Conservation (phyloP, 2,888 invertebrate species). For the Sthenelais limicola region DNA sequence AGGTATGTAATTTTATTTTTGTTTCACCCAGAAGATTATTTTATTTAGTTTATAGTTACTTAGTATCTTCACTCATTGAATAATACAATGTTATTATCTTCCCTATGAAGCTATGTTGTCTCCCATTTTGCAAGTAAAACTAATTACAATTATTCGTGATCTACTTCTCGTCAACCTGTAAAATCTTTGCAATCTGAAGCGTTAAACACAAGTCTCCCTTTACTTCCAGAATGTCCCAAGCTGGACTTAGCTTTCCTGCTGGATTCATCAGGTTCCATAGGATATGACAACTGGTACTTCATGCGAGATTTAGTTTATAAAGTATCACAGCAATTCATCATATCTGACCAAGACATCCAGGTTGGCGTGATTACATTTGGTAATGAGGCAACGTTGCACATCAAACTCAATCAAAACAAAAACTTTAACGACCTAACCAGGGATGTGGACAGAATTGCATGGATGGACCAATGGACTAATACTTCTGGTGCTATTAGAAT, state of each 20-base stretch:
- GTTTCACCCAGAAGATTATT: too few relatives aligned
- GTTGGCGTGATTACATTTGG: slow-evolving; percentile 24
- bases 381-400: slow-evolving; percentile 2
- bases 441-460: slow-evolving; percentile 35
- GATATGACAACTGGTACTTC: background rate
- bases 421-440: background rate
- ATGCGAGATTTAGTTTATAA: slow-evolving; percentile 13
- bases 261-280: slow-evolving; percentile 24
- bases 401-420: background rate
- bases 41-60: too few relatives aligned
- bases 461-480: slow-evolving; percentile 48
- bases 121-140: too few relatives aligned
- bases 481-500: slow-evolving; percentile 44
- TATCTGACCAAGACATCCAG: background rate
- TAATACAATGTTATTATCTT: too few relatives aligned
- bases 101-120: too few relatives aligned
- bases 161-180: too few relatives aligned
- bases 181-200: too few relatives aligned
- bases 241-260: slow-evolving; percentile 24
- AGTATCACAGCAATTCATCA: slow-evolving; percentile 2
- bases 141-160: too few relatives aligned
- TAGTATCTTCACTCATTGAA: too few relatives aligned
- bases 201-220: background rate
- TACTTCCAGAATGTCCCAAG: background rate
- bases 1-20: too few relatives aligned